Evolutionary conservation across 2,113 vertebrate genomes (phyloP).

Genomic region (Brevimyrus niger): DNA sequence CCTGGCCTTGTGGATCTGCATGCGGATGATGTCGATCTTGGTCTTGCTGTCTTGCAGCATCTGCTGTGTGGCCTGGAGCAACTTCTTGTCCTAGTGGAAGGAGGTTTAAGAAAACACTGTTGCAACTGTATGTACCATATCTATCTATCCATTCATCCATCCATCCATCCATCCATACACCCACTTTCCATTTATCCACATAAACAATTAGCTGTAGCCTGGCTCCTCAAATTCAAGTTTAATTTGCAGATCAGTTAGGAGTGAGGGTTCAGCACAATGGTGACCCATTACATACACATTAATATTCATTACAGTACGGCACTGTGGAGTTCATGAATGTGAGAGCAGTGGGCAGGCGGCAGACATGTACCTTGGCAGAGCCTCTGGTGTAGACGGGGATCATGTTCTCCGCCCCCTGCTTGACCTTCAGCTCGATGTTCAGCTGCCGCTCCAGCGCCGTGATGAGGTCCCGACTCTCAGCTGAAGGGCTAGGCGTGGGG

Average conservation of each 20-base stretch:
- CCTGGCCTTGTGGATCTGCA: conserved; percentile 77
- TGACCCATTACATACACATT: not conserved
- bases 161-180: not conserved
- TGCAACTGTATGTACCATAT: not conserved
- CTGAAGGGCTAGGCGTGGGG: conserved; percentile 56
- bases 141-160: not conserved
- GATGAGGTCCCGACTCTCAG: conserved; percentile 52
- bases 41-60: conserved; percentile 88
- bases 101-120: not conserved
- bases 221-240: not conserved
- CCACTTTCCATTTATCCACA: not conserved
- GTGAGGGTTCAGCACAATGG: not conserved
- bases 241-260: not conserved
- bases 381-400: conserved; percentile 66
- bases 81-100: conserved; percentile 72
- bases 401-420: conserved; percentile 69
- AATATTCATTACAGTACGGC: not conserved
- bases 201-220: not conserved
- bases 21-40: conserved; percentile 85
- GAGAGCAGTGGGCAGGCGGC: no score
- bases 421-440: conserved; percentile 70
- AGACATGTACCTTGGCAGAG: conserved; percentile 52
- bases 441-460: conserved; percentile 65
- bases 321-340: not conserved
- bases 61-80: conserved; percentile 79